Evolutionary conservation across 2,113 vertebrate genomes (phyloP).

Genomic region (Chaenogobius annularis): DNA sequence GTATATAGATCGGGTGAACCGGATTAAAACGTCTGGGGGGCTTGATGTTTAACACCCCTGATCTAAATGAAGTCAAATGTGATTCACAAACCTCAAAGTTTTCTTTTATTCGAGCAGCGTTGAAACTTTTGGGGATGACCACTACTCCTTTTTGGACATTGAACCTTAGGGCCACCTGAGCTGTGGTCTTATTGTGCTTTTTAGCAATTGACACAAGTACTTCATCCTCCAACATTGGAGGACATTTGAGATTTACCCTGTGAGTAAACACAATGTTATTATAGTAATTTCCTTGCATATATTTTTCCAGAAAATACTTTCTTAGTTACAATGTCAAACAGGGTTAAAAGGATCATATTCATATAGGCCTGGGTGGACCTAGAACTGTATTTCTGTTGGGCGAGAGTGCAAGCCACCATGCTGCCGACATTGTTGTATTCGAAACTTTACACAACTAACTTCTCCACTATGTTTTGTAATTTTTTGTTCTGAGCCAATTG

Average conservation of each 20-base stretch:
- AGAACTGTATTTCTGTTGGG: too few relatives aligned
- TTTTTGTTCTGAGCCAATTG: background rate
- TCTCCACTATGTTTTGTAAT: background rate
- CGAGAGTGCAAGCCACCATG: too few relatives aligned
- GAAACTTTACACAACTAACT: too few relatives aligned
- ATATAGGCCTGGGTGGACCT: too few relatives aligned
- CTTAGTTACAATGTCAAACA: background rate
- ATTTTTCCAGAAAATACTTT: too few relatives aligned
- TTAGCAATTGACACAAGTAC: conserved; percentile 61
- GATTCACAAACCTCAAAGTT: conserved; percentile 85
- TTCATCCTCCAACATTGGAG: conserved; percentile 70
- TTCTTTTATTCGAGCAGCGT: conserved; percentile 78
- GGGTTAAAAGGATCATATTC: too few relatives aligned
- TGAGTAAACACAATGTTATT: background rate
- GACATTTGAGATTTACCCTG: conserved; percentile 75
- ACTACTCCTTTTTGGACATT: conserved; percentile 85
- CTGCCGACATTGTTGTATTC: too few relatives aligned
- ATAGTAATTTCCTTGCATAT: too few relatives aligned
- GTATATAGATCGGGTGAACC: too few relatives aligned
- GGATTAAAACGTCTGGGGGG: too few relatives aligned
- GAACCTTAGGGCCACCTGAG: conserved; percentile 75
- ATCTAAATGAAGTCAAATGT: background rate
- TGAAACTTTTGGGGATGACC: conserved; percentile 94
- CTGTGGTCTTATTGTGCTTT: conserved; percentile 69
- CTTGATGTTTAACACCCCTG: too few relatives aligned